phyloP scores from a whole-genome alignment of 2,797 vertebrate species.

The Pelodytes ibericus region DNA sequence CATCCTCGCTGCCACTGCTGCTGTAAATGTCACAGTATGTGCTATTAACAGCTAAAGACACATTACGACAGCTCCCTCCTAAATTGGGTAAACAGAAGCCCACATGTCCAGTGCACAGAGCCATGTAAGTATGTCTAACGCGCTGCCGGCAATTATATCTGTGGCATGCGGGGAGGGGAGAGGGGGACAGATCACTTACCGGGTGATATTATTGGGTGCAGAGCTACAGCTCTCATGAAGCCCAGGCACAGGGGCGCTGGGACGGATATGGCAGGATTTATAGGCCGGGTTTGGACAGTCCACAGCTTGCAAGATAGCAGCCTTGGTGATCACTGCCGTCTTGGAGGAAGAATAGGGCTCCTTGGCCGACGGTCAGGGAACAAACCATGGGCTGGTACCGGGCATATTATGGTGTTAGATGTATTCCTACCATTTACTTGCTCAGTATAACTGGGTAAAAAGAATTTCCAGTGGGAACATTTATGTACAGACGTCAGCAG shows the following conservation, averaged over 20 bases:
- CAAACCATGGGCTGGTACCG: too few species aligned
- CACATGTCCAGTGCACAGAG: slow-evolving; percentile 24
- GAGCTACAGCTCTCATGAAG: neutral
- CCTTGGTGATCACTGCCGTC: too few species aligned
- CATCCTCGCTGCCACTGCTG: slow-evolving; percentile 10
- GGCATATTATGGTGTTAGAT: too few species aligned
- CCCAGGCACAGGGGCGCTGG: neutral
- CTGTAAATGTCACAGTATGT: slow-evolving; percentile 48
- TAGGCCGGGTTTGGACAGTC: too few species aligned
- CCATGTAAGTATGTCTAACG: neutral
- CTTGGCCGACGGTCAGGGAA: too few species aligned
- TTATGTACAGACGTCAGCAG: too few species aligned
- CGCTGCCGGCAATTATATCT: neutral
- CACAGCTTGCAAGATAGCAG: too few species aligned
- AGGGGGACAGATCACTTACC: neutral
- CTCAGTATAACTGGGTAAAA: too few species aligned
- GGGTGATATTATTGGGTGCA: neutral
- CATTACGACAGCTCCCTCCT: slow-evolving; percentile 43
- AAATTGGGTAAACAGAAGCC: slow-evolving; percentile 48
- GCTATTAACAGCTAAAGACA: slow-evolving; percentile 36
- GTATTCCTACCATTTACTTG: too few species aligned
- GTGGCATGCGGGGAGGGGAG: neutral
- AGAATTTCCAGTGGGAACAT: too few species aligned
- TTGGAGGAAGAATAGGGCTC: too few species aligned
- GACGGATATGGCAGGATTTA: too few species aligned